Base-by-base conservation (phyloP, 2,888 invertebrate species). In the Drosophila rellima region DNA sequence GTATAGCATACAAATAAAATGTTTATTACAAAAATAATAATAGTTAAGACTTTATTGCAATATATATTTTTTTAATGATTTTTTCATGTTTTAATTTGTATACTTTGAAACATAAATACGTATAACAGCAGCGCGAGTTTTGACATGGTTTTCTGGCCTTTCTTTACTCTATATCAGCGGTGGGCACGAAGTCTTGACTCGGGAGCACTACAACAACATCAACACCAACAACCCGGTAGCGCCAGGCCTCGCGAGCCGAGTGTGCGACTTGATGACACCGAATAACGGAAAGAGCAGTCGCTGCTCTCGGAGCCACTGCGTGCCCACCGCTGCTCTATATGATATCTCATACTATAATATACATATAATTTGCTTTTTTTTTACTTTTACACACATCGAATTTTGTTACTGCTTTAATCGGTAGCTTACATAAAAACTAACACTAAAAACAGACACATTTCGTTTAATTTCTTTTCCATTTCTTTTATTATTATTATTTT, bases 361-460 rank as follows among this genome's bases (percentile, higher is more conserved):
- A 39, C 55, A 33, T 31, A 15, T 37, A 56, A 23, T 31, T 48
- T 31, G 15, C 33, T 33, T 33, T 31, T 62, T 56, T 45, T 48
- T 63, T 63, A 48, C 47, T 78, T 75, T 69, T 72, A 76, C 76
- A 75, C 80, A 73, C 78, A 79, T 76, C 48, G 23, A 61, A 23
- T 70, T 65, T 68, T 71, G 10, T 67, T 64, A 63, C 64, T 72
- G 59, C 62, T 75, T 74, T 82, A 67, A 70, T 80, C 64, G 54
- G 57, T 78, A 67, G 72, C 80, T 88, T 79, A 84, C 71, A 75
- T 79, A 85, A 85, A 79, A 84, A 83, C 91, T 91, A 86, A 84
- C 81, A 84, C 90, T 91, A 91, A 90, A 91, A 91, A 91, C 91
- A 91, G 90, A 91, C 90, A 83, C 78, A 83, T 85, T 74, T 80